Evolutionary conservation across 2,888 invertebrate genomes (phyloP), one percentile per base, ranked within the genome.

Genomic region (Drosophila trichaetosa): DNA sequence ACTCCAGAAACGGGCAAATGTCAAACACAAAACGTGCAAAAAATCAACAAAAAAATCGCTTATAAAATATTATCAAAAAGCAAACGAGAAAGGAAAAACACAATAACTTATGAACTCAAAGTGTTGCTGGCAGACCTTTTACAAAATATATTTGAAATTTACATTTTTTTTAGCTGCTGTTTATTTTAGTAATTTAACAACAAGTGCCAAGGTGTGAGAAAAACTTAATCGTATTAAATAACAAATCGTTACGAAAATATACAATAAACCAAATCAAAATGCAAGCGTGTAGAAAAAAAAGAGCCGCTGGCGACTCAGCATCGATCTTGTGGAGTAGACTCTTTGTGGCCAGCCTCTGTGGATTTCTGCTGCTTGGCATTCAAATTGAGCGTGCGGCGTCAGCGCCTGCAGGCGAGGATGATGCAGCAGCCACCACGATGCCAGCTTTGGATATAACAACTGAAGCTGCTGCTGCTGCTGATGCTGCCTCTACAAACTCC

Each of bases 321-420:
- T 59, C 80, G 62, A 67, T 78, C 49, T 56, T 74, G 62, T 80
- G 87, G 75, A 86, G 84, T 33, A 71, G 76, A 77, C 65, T 90
- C 68, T 83, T 86, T 59, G 59, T 83, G 66, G 80, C 84, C 63
- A 82, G 80, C 73, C 78, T 92, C 77, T 91, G 87, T 82, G 91
- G 85, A 84, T 82, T 91, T 85, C 78, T 92, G 83, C 79, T 92
- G 82, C 76, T 88, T 87, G 89, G 85, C 85, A 89, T 89, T 91
- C 85, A 90, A 90, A 86, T 88, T 74, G 88, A 87, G 77, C 87
- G 83, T 63, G 88, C 89, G 71, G 86, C 84, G 77, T 87, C 90
- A 79, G 89, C 87, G 83, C 89, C 87, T 76, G 89, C 86, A 80
- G 90, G 87, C 77, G 83, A 81, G 72, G 82, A 84, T 80, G 86